phyloP scores from a whole-genome alignment of 2,888 invertebrate genomes.

The Nebria salina region DNA sequence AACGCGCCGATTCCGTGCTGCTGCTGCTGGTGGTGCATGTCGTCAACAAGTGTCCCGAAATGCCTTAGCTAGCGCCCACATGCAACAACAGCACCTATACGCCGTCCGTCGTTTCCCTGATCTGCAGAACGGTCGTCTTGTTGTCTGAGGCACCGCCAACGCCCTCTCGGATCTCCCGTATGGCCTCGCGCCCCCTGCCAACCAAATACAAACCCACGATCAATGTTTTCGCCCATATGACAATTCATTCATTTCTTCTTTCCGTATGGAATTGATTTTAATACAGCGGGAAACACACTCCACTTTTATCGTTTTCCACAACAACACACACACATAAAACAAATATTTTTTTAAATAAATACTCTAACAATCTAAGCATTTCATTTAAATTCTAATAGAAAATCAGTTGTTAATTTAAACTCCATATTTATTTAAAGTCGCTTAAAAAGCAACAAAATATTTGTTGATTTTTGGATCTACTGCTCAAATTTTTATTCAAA shows the following conservation, averaged over 20 bases:
- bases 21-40: background rate
- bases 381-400: too few relatives aligned
- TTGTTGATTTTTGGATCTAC: too few relatives aligned
- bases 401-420: too few relatives aligned
- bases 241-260: background rate
- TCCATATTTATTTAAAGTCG: too few relatives aligned
- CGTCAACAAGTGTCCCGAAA: constrained; percentile 26
- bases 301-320: background rate
- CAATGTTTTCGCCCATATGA: background rate
- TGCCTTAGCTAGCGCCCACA: constrained; percentile 19
- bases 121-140: constrained; percentile 9
- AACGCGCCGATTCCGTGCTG: background rate
- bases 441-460: too few relatives aligned
- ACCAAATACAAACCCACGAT: constrained; percentile 6
- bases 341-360: too few relatives aligned
- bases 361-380: too few relatives aligned
- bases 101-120: constrained; percentile 21
- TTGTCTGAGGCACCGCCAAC: constrained; percentile 47
- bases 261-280: background rate
- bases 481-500: too few relatives aligned
- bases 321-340: constrained; percentile 5
- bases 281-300: background rate
- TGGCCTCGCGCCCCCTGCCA: constrained; percentile 44
- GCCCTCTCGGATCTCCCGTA: constrained; percentile 37
- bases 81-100: background rate